Conservation (phyloP, 1,140 invertebrate genomes). For the Triops longicaudatus region DNA sequence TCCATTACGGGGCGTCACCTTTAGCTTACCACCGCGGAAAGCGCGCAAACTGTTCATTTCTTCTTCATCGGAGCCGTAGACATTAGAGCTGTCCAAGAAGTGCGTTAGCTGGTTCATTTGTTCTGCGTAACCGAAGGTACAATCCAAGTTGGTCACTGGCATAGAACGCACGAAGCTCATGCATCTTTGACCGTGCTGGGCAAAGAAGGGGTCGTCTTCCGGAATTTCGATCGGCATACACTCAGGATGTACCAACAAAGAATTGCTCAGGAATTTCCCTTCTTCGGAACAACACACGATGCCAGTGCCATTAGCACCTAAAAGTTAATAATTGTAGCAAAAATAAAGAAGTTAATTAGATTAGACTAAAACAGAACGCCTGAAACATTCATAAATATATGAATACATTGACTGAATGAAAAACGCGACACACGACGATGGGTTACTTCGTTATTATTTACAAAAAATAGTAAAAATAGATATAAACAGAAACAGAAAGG, state of each 20-base stretch:
- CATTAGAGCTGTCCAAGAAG: slow-evolving; percentile 44
- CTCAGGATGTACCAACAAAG: slow-evolving; percentile 34
- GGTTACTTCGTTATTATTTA: too few relatives aligned
- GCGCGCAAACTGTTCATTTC: slow-evolving; percentile 36
- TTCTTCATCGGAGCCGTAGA: slow-evolving; percentile 44
- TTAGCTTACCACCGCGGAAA: slow-evolving; percentile 22
- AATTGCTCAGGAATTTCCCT: slow-evolving; percentile 47
- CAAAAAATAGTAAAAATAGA: too few relatives aligned
- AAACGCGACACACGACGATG: too few relatives aligned
- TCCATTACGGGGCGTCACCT: slow-evolving; percentile 21
- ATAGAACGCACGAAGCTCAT: slow-evolving; percentile 33
- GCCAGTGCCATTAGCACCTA: slow-evolving; percentile 24
- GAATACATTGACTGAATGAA: too few relatives aligned
- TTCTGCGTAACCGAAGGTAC: slow-evolving; percentile 30
- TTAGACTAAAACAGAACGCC: too few relatives aligned
- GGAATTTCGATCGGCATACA: slow-evolving; percentile 34
- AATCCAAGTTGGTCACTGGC: slow-evolving; percentile 29
- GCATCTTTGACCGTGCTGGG: slow-evolving; percentile 25
- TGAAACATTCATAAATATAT: too few relatives aligned
- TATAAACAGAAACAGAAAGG: too few relatives aligned
- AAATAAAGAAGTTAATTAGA: neutral
- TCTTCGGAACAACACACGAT: slow-evolving; percentile 58
- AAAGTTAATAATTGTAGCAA: neutral
- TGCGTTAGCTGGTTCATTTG: slow-evolving; percentile 43
- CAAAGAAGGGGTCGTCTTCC: slow-evolving; percentile 20